Percentiles rank a stretch among this genome's conserved stretches.
Evolutionary conservation across 2,888 invertebrate genomes (phyloP).

Genomic region (Conus canariensis): DNA sequence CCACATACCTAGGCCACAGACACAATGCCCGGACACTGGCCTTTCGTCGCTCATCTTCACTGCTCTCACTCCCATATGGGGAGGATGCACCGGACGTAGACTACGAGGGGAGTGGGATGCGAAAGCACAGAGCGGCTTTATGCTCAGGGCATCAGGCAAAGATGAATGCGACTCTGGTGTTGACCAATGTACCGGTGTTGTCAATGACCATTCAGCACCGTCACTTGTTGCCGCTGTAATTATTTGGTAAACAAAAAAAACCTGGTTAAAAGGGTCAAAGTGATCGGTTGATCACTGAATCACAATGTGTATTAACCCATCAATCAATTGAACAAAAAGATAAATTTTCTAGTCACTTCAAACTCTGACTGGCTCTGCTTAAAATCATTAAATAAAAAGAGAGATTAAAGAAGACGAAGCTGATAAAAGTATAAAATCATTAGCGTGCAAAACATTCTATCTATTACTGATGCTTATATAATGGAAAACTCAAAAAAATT

Average conservation of each 20-base stretch:
- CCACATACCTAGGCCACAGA: constrained; percentile 14
- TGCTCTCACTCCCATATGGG: constrained; percentile 50
- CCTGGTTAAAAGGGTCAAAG: too few species aligned
- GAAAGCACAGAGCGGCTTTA: constrained; percentile 94
- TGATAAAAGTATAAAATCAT: too few species aligned
- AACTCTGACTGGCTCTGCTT: not conserved
- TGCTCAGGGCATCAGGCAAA: constrained; percentile 89
- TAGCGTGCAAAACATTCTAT: too few species aligned
- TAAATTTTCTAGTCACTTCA: too few species aligned
- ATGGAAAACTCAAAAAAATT: too few species aligned
- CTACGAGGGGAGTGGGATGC: constrained; percentile 79
- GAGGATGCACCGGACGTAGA: constrained; percentile 67
- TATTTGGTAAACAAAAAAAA: too few species aligned
- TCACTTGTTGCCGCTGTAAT: constrained; percentile 83
- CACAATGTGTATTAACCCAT: too few species aligned
- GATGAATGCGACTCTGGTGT: constrained; percentile 95
- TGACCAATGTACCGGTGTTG: constrained; percentile 89
- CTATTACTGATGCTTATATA: too few species aligned
- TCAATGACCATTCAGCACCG: constrained; percentile 84
- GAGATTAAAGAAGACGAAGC: too few species aligned
- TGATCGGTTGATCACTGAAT: too few species aligned
- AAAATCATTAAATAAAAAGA: too few species aligned
- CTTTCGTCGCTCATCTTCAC: not conserved
- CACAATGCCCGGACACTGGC: not conserved
- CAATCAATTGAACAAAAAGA: not conserved